Percentiles rank a stretch among this genome's conserved stretches.
Conservation (phyloP, 1,140 invertebrate species). For the Pogonognathellus flavescens region DNA sequence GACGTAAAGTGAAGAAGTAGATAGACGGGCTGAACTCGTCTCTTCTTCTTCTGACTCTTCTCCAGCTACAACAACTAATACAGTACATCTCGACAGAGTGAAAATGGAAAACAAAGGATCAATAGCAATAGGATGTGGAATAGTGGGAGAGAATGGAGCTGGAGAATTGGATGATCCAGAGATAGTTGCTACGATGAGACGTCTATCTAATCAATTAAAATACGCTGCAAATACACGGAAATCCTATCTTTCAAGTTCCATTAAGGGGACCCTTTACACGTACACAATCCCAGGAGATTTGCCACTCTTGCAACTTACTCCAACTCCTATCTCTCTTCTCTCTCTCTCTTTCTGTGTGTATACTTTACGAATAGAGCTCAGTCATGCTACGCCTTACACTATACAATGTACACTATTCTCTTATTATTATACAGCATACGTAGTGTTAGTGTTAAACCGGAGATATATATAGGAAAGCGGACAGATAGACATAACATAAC, state of each 20-base stretch:
- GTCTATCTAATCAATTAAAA: conserved; percentile 68
- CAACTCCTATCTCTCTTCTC: conserved; percentile 6
- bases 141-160: conserved; percentile 45
- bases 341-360: conserved; percentile 26
- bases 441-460: no score
- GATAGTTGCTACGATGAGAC: conserved; percentile 59
- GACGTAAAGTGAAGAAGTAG: conserved; percentile 3
- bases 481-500: conserved; percentile 31
- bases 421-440: conserved; percentile 2
- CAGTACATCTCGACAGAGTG: conserved; percentile 16
- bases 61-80: background rate
- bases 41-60: background rate
- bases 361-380: background rate
- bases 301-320: conserved; percentile 50
- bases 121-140: conserved; percentile 54
- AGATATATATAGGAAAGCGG: background rate
- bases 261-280: conserved; percentile 67
- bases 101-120: conserved; percentile 61
- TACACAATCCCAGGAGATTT: conserved; percentile 60
- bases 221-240: conserved; percentile 67
- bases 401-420: background rate
- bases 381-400: background rate
- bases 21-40: conserved; percentile 12
- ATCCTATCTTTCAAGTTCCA: conserved; percentile 68
- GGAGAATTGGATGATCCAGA: conserved; percentile 61